Evolutionary conservation across 2,797 vertebrate genomes (phyloP), one percentile per base, ranked within the genome.

Genomic region (Catharus ustulatus): DNA sequence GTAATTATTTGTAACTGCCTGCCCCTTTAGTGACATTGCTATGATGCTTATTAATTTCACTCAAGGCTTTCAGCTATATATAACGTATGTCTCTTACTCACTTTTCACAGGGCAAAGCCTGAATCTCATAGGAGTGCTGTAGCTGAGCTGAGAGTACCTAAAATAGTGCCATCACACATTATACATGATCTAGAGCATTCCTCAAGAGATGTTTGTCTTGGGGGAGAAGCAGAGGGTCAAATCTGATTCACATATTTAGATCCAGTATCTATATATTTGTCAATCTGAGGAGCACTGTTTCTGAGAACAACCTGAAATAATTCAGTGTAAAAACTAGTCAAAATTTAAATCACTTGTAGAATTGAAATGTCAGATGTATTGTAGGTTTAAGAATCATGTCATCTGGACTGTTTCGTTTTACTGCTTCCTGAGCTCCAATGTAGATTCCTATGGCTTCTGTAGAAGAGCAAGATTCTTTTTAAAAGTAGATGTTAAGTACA

Each of bases 61-160:
- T 76, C 7, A 57, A 24, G 36, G 69, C 32, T 61, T 62, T 74
- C 51, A 62, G 20, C 22, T 11, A 38, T 74, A 12, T 49, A 5
- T 6, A 9, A 32, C 7, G 1, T 27, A 3, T 3, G 2, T 45
- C 27, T 83, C 24, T 36, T 18, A 45, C 1, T 63, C 1, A 1
- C 3, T 27, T 45, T 77, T 68, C 17, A 30, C 8, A 43, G 19
- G 30, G 19, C 3, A 76, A 68, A 89, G 23, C 6, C 16, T 61
- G 17, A 57, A 19, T 73, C 14, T 48, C 18, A 9, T 4, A 13
- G 17, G n/a, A 89, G 17, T 24, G 5, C 20, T 74, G 5, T 17
- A 38, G 38, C 38, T 11, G 38, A 66, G 6, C 51, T 57, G n/a
- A 55, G 19, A 55, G 11, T 52, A 29, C 10, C 27, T 55, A 59